Evolutionary conservation across 2,113 vertebrate species (phyloP).

Genomic region (Typhlomys cinereus): DNA sequence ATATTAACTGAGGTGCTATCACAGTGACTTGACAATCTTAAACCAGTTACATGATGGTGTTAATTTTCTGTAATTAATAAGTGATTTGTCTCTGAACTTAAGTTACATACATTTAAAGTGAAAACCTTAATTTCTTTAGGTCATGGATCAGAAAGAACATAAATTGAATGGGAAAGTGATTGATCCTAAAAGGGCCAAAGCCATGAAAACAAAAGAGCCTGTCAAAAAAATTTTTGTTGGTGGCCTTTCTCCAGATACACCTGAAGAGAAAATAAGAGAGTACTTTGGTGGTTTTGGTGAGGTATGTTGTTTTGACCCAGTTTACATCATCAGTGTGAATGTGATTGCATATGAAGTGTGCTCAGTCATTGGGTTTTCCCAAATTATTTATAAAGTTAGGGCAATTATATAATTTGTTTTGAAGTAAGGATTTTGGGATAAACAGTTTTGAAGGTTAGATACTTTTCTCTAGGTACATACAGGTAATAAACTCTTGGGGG

Average conservation of each 20-base stretch:
- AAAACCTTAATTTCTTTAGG: conserved; percentile 86
- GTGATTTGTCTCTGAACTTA: conserved; percentile 54
- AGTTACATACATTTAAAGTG: conserved; percentile 66
- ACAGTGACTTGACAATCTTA: background rate
- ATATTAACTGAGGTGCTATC: background rate
- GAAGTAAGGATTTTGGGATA: background rate
- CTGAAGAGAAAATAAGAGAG: conserved; percentile 98
- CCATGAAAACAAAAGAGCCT: conserved; percentile 99
- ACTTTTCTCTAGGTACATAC: background rate
- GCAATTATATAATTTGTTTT: conserved; percentile 6
- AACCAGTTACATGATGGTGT: background rate
- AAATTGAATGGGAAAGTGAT: conserved; percentile 99
- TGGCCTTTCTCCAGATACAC: conserved; percentile 97
- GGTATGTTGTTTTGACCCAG: conserved; percentile 83
- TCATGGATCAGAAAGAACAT: conserved; percentile 97
- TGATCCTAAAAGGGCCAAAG: conserved; percentile 99
- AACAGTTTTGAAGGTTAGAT: background rate
- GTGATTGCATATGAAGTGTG: background rate
- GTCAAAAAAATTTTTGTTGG: conserved; percentile 99
- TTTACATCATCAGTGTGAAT: conserved; percentile 45
- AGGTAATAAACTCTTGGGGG: background rate
- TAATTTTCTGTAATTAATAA: conserved; percentile 6
- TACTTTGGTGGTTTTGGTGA: conserved; percentile 97
- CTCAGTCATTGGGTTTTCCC: background rate
- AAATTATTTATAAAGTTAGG: background rate